These are phyloP conservation scores for Parasteatoda lunata DNA, from an alignment of 2,888 invertebrate genomes.

Conservation along the genomic window DNA sequence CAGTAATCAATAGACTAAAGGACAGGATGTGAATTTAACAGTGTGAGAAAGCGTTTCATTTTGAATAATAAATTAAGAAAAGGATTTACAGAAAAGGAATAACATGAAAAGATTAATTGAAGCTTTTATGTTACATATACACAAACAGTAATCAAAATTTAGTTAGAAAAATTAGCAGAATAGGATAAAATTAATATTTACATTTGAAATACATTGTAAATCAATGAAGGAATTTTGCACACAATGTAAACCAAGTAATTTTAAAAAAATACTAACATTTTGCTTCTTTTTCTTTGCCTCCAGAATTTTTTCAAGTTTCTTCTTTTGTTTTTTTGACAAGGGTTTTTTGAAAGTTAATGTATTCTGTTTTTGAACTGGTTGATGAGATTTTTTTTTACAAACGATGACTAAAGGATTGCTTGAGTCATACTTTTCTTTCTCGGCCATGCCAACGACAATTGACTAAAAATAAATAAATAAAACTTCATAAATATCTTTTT, in stretches of 20 bases:
- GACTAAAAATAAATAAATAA: no score
- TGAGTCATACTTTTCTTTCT: neutral
- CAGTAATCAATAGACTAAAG: neutral
- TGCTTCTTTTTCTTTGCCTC: constrained; percentile 92
- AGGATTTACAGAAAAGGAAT: no score
- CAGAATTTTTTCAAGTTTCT: constrained; percentile 88
- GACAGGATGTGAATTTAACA: no score
- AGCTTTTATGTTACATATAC: neutral
- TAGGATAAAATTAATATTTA: neutral
- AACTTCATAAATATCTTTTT: no score
- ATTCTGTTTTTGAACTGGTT: constrained; percentile 75
- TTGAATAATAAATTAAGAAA: no score
- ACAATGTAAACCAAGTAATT: no score
- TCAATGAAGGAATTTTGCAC: no score
- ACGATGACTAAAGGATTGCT: neutral
- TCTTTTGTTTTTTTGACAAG: constrained; percentile 90
- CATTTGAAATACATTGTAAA: neutral
- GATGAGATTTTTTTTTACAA: neutral
- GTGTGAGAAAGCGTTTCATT: no score
- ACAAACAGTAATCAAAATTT: neutral
- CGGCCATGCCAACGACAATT: neutral
- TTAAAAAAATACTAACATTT: constrained; percentile 79
- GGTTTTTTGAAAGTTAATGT: constrained; percentile 9
- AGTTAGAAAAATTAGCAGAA: neutral
- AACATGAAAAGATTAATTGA: no score